phyloP scores from a whole-genome alignment of 2,888 invertebrate species.

The Leucophenga montana region DNA sequence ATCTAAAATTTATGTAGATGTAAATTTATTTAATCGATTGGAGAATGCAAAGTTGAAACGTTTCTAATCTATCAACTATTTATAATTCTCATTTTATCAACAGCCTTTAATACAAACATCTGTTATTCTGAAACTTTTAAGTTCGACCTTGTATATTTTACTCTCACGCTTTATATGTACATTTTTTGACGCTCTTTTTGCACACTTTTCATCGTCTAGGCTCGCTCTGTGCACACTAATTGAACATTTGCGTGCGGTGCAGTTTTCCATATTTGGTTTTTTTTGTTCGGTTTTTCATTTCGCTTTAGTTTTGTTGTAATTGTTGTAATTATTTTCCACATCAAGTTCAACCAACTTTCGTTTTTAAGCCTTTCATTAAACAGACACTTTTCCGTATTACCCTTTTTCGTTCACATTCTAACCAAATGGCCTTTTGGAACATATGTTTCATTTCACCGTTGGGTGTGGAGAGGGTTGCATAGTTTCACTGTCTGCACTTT shows the following conservation, averaged over 20 bases:
- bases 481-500: constrained; percentile 28
- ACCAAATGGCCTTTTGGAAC: no score
- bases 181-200: no score
- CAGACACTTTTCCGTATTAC: constrained; percentile 30
- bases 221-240: not conserved
- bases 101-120: not conserved
- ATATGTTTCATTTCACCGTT: constrained; percentile 43
- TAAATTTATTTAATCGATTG: no score
- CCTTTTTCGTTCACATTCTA: not conserved
- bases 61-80: no score
- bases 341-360: constrained; percentile 65
- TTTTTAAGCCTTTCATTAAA: constrained; percentile 55
- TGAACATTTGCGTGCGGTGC: constrained; percentile 42
- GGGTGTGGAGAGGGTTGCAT: not conserved
- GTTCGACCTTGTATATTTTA: no score
- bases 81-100: not conserved
- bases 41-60: no score
- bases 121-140: no score
- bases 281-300: constrained; percentile 14
- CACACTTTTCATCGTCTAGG: not conserved
- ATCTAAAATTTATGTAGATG: no score
- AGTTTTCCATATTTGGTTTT: constrained; percentile 40
- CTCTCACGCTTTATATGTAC: not conserved
- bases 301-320: constrained; percentile 29
- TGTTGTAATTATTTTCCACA: constrained; percentile 7